These are phyloP conservation scores for Enteromius thamalakanensis DNA, from an alignment of 2,797 vertebrate genomes.

Conservation along the genomic window DNA sequence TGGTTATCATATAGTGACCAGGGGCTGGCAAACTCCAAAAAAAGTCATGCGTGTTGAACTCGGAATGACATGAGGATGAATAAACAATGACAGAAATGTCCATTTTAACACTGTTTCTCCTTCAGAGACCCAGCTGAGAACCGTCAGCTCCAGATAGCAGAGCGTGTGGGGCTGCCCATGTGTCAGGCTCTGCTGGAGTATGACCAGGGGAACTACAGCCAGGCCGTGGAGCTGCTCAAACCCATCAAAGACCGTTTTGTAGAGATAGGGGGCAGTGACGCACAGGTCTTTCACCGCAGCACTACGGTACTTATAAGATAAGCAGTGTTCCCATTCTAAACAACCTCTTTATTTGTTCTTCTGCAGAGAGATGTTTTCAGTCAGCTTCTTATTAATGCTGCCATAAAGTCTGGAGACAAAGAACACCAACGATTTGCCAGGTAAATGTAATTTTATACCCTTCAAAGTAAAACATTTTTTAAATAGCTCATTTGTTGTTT, in stretches of 20 bases:
- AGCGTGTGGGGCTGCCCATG: slow-evolving; percentile 82
- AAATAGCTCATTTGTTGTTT: neutral
- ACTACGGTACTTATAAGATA: neutral
- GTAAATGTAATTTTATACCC: slow-evolving; percentile 70
- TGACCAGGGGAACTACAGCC: slow-evolving; percentile 81
- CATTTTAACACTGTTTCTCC: neutral
- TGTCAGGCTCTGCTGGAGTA: slow-evolving; percentile 89
- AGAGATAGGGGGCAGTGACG: slow-evolving; percentile 89
- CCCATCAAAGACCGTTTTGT: slow-evolving; percentile 84
- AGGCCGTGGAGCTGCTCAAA: slow-evolving; percentile 82
- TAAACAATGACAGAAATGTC: slow-evolving; percentile 13
- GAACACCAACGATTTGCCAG: slow-evolving; percentile 83
- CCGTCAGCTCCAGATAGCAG: slow-evolving; percentile 78
- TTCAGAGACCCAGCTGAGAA: slow-evolving; percentile 84
- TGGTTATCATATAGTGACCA: neutral
- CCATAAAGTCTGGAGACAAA: slow-evolving; percentile 84
- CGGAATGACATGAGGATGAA: neutral
- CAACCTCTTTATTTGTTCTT: slow-evolving; percentile 45
- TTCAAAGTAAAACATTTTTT: neutral
- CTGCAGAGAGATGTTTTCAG: slow-evolving; percentile 93
- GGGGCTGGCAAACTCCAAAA: neutral
- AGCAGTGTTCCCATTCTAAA: slow-evolving; percentile 21
- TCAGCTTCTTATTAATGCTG: slow-evolving; percentile 88
- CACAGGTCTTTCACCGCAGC: slow-evolving; percentile 80
- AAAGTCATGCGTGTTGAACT: neutral